phyloP scores from a whole-genome alignment of 1,140 invertebrate species.

The Drosophila lacteicornis region DNA sequence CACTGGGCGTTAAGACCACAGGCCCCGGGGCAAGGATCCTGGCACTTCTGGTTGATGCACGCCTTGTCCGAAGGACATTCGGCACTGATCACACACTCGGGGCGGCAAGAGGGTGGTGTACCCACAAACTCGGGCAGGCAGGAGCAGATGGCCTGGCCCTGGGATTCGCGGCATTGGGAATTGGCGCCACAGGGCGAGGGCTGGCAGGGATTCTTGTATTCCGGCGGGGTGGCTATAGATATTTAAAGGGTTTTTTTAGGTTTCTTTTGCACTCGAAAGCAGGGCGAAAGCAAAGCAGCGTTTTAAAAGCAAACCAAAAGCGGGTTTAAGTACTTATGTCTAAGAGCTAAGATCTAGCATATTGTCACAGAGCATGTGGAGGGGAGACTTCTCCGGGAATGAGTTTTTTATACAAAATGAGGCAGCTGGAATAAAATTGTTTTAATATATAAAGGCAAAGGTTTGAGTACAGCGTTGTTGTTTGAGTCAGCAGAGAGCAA shows the following conservation, averaged over 20 bases:
- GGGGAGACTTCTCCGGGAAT: background rate
- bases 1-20: conserved; percentile 93
- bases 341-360: conserved; percentile 27
- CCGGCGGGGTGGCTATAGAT: conserved; percentile 83
- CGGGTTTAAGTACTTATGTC: conserved; percentile 16
- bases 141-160: conserved; percentile 92
- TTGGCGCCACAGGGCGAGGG: conserved; percentile 89
- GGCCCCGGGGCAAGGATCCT: conserved; percentile 92
- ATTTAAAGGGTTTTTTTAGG: background rate
- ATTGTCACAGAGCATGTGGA: conserved; percentile 47
- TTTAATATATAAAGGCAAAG: background rate
- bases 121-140: conserved; percentile 91
- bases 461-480: conserved; percentile 21
- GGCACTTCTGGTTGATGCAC: conserved; percentile 93
- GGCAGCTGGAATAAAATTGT: conserved; percentile 15
- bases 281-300: conserved; percentile 50
- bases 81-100: conserved; percentile 93
- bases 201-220: conserved; percentile 90
- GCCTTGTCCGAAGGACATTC: conserved; percentile 92
- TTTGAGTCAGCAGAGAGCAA: background rate
- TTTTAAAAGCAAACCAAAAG: conserved; percentile 51
- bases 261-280: conserved; percentile 32
- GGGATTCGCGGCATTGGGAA: conserved; percentile 90
- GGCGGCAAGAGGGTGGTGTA: conserved; percentile 90
- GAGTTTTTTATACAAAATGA: conserved; percentile 22